These are phyloP conservation scores for Nanorana parkeri DNA, from an alignment of 2,113 vertebrate genomes.

Conservation along the genomic window DNA sequence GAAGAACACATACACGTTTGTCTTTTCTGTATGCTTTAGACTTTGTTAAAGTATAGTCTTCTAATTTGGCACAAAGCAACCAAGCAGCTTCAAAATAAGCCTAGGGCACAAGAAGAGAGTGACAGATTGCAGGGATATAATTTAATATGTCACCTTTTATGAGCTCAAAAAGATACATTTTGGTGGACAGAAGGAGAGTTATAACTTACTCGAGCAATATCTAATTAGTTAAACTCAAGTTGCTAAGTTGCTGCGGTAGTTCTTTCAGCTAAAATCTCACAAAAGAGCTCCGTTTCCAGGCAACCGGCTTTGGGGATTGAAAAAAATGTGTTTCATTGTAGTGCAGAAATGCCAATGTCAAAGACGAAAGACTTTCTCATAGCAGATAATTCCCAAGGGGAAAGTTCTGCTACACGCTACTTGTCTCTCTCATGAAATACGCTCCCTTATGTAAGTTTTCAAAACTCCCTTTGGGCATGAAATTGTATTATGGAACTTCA, in stretches of 20 bases:
- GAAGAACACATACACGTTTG: slow-evolving; percentile 2
- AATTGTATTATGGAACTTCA: slow-evolving; percentile 53
- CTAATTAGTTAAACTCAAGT: slow-evolving; percentile 57
- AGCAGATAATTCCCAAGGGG: slow-evolving; percentile 51
- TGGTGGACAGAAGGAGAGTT: slow-evolving; percentile 48
- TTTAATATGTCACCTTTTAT: slow-evolving; percentile 57
- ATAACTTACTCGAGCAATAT: slow-evolving; percentile 55
- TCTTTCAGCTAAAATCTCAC: slow-evolving; percentile 44
- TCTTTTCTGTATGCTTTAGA: slow-evolving; percentile 35
- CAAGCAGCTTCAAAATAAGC: slow-evolving; percentile 41
- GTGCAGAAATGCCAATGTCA: slow-evolving; percentile 52
- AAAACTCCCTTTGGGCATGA: slow-evolving; percentile 52
- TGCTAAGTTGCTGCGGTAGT: slow-evolving; percentile 50
- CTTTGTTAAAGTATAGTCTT: slow-evolving; percentile 41
- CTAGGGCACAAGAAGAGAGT: slow-evolving; percentile 36
- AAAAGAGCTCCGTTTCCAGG: slow-evolving; percentile 50
- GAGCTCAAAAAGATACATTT: slow-evolving; percentile 56
- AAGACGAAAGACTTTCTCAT: slow-evolving; percentile 57
- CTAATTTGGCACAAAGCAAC: slow-evolving; percentile 50
- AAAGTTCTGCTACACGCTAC: slow-evolving; percentile 52
- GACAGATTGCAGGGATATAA: slow-evolving; percentile 50
- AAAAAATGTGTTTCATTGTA: slow-evolving; percentile 53
- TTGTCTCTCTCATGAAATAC: slow-evolving; percentile 58
- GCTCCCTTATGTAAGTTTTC: slow-evolving; percentile 55
- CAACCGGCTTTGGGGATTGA: slow-evolving; percentile 45